phyloP scores from a whole-genome alignment of 2,113 vertebrate genomes.

The Aspiorhynchus laticeps region DNA sequence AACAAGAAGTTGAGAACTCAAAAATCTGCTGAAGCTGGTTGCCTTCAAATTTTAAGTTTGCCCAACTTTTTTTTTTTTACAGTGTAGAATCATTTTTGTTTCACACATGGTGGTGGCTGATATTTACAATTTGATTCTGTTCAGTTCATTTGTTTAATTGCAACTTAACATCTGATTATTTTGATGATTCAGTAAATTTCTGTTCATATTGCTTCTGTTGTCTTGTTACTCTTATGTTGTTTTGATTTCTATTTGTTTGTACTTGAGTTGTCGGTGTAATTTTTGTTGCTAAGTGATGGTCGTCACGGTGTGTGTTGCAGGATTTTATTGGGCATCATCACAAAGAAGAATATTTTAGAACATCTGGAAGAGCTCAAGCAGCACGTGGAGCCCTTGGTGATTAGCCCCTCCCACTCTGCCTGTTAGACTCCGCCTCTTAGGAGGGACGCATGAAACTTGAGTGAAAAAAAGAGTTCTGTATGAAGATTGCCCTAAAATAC shows the following conservation, averaged over 20 bases:
- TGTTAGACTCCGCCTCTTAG: conserved; percentile 74
- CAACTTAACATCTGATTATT: not conserved
- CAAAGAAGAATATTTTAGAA: conserved; percentile 99
- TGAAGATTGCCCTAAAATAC: conserved; percentile 60
- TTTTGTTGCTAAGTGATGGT: conserved; percentile 85
- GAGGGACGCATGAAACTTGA: conserved; percentile 90
- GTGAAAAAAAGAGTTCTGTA: conserved; percentile 65
- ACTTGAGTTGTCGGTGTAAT: conserved; percentile 94
- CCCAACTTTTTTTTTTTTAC: no score
- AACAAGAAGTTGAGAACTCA: no score
- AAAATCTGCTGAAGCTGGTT: no score
- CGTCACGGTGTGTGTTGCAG: conserved; percentile 98
- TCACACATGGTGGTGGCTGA: conserved; percentile 29
- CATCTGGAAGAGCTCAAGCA: conserved; percentile 99
- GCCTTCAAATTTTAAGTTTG: no score
- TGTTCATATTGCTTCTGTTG: conserved; percentile 39
- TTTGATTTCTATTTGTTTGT: conserved; percentile 73
- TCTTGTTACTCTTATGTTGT: conserved; percentile 49
- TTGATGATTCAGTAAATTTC: conserved; percentile 14
- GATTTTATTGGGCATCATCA: conserved; percentile 99
- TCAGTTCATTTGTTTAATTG: conserved; percentile 26
- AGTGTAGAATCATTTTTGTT: not conserved
- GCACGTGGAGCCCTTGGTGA: conserved; percentile 95
- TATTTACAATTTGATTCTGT: conserved; percentile 12
- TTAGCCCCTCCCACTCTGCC: conserved; percentile 86